Conservation (phyloP, 2,113 vertebrate species). For the Antechinus stuartii region DNA sequence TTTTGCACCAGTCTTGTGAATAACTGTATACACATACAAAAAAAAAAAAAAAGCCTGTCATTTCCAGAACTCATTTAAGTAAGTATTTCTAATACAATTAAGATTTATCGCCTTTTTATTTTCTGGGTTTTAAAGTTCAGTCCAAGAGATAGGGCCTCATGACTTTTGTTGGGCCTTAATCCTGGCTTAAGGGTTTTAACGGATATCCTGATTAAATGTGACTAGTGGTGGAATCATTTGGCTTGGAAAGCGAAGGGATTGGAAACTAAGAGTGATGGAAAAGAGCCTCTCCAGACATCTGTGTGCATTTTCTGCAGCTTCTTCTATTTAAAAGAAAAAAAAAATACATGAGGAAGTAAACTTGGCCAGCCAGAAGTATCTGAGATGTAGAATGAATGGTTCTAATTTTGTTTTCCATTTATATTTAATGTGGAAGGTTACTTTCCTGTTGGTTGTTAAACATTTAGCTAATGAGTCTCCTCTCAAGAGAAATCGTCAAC, state of each 20-base stretch:
- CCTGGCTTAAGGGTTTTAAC: conserved; percentile 72
- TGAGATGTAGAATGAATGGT: conserved; percentile 58
- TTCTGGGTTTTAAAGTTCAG: conserved; percentile 55
- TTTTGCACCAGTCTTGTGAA: background rate
- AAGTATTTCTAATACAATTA: conserved; percentile 14
- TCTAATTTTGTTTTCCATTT: conserved; percentile 70
- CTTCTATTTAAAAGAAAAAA: conserved; percentile 40
- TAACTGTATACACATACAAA: background rate
- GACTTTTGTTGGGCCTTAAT: conserved; percentile 71
- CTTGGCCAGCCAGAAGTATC: conserved; percentile 42
- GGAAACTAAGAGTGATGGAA: conserved; percentile 62
- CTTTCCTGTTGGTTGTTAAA: conserved; percentile 60
- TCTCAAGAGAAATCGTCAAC: conserved; percentile 44
- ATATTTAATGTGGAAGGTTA: conserved; percentile 57
- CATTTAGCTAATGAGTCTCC: conserved; percentile 60
- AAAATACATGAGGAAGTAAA: conserved; percentile 30
- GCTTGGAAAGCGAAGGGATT: conserved; percentile 57
- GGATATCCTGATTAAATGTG: conserved; percentile 80
- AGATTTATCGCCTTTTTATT: conserved; percentile 31
- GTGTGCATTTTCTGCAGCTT: conserved; percentile 40
- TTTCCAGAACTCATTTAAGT: conserved; percentile 16
- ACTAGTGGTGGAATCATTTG: conserved; percentile 73
- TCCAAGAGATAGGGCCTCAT: conserved; percentile 66
- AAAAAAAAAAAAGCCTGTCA: background rate
- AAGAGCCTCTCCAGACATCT: background rate